Evolutionary conservation across 1,140 invertebrate genomes (phyloP).

Genomic region (Ylistrum balloti): DNA sequence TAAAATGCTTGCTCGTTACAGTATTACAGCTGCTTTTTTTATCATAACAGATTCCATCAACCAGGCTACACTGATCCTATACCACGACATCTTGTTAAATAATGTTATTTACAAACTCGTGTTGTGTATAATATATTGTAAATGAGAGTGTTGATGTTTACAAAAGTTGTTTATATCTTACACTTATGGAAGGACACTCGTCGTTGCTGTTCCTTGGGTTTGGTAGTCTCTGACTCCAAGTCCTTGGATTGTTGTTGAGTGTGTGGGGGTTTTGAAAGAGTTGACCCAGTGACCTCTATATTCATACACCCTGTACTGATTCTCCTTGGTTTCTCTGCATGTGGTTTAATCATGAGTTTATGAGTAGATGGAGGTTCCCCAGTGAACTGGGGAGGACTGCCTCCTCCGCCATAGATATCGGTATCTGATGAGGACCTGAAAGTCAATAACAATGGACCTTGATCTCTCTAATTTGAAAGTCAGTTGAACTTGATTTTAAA

Average conservation of each 20-base stretch:
- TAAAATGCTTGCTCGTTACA: no score
- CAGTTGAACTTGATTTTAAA: no score
- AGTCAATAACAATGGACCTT: neutral
- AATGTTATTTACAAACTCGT: no score
- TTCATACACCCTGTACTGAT: slow-evolving; percentile 82
- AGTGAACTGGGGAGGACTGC: slow-evolving; percentile 74
- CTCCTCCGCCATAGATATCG: slow-evolving; percentile 65
- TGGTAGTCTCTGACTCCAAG: slow-evolving; percentile 48
- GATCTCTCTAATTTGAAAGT: no score
- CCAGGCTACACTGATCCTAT: no score
- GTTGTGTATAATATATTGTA: no score
- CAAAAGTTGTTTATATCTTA: slow-evolving; percentile 36
- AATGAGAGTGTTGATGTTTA: no score
- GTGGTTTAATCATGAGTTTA: slow-evolving; percentile 77
- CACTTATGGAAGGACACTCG: slow-evolving; percentile 53
- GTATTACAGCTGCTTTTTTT: no score
- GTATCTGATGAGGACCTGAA: slow-evolving; percentile 63
- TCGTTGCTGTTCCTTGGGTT: slow-evolving; percentile 41
- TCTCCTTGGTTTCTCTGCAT: slow-evolving; percentile 77
- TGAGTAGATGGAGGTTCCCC: slow-evolving; percentile 75
- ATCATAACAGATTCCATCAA: no score
- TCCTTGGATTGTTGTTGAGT: neutral
- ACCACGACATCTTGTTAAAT: no score
- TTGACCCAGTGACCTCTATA: slow-evolving; percentile 73
- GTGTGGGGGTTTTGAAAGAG: slow-evolving; percentile 32